Evolutionary conservation across 2,113 vertebrate species (phyloP).

Genomic region (Python bivittatus): DNA sequence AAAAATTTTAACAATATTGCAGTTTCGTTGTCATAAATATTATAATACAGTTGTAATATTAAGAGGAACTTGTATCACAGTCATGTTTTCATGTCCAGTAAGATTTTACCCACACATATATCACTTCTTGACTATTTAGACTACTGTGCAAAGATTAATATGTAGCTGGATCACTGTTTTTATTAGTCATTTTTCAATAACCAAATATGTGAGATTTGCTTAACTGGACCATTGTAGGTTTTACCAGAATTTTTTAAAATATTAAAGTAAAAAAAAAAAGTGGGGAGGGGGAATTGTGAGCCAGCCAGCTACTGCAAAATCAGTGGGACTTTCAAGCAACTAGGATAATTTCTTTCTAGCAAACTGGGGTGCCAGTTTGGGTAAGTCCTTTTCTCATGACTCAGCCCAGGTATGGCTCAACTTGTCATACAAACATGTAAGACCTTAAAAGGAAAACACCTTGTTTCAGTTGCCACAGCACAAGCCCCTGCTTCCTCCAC

Average conservation of each 20-base stretch:
- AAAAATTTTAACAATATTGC: not conserved
- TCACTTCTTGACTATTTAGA: not conserved
- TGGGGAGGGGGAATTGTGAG: not conserved
- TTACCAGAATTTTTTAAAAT: not conserved
- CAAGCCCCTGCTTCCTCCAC: not conserved
- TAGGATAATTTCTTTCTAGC: not conserved
- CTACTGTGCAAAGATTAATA: not conserved
- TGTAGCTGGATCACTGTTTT: not conserved
- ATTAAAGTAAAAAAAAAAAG: not conserved
- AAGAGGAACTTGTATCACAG: not conserved
- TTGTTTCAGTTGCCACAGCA: not conserved
- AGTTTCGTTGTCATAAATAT: not conserved
- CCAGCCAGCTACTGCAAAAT: not conserved
- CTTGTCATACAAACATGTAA: not conserved
- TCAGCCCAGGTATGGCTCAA: not conserved
- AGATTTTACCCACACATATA: not conserved
- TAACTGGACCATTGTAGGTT: not conserved
- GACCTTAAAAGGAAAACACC: not conserved
- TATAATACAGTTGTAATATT: not conserved
- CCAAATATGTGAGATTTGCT: not conserved
- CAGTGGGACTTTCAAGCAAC: not conserved
- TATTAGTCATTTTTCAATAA: not conserved
- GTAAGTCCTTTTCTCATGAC: not conserved
- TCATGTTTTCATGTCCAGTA: not conserved
- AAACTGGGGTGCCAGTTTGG: not conserved